Conservation (phyloP, 2,888 invertebrate species). For the Podotricha telesiphe region DNA sequence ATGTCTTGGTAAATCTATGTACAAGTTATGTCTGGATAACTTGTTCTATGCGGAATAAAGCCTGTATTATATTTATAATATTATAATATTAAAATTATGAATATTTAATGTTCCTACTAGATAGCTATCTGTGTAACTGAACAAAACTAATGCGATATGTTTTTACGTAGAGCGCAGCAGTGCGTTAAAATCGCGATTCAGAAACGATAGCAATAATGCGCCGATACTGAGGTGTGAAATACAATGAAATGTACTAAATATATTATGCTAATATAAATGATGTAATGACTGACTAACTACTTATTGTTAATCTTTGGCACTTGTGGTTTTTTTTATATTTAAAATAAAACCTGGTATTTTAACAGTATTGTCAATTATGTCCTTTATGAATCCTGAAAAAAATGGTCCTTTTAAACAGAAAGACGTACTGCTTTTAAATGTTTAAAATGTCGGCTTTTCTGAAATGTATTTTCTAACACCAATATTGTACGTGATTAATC, state of each 20-base stretch:
- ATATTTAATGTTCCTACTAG: constrained; percentile 18
- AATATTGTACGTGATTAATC: no score
- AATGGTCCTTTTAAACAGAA: no score
- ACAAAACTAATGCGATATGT: constrained; percentile 37
- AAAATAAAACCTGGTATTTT: no score
- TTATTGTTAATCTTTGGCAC: background rate
- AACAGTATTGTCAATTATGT: no score
- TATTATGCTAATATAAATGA: background rate
- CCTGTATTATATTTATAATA: background rate
- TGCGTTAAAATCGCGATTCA: constrained; percentile 34
- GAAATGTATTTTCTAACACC: no score
- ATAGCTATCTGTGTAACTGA: constrained; percentile 34
- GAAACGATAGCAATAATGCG: constrained; percentile 27
- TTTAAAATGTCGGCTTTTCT: no score
- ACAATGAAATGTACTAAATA: background rate
- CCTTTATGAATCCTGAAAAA: no score
- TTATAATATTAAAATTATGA: constrained; percentile 18
- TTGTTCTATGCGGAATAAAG: no score
- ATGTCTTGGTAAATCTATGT: no score
- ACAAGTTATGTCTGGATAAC: no score
- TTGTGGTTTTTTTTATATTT: no score
- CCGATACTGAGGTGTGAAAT: constrained; percentile 19
- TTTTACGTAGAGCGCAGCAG: constrained; percentile 25
- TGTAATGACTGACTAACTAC: background rate
- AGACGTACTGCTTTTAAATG: no score